phyloP scores from a whole-genome alignment of 2,113 vertebrate genomes.

The Salvelinus alpinus region DNA sequence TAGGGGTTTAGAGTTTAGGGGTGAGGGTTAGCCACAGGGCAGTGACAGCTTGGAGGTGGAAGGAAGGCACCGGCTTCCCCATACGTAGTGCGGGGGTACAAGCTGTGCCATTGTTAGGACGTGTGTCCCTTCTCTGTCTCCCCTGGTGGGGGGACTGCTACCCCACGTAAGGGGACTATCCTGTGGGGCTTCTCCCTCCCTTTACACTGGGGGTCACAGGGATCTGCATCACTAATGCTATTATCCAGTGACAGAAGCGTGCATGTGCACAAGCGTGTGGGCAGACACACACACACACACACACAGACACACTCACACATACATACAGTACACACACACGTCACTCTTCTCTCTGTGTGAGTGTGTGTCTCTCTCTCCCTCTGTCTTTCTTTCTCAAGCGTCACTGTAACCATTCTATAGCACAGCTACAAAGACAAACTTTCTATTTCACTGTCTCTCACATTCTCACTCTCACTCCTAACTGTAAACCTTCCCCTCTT shows the following conservation, averaged over 20 bases:
- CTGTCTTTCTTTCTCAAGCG: too few relatives aligned
- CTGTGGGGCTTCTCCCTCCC: background rate
- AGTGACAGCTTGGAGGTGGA: background rate
- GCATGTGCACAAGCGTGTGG: background rate
- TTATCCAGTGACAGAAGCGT: background rate
- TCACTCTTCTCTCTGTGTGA: background rate
- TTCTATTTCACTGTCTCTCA: background rate
- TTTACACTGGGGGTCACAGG: background rate
- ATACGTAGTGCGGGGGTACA: background rate
- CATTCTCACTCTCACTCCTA: background rate
- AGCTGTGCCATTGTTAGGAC: slow-evolving; percentile 2
- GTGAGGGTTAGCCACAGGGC: background rate
- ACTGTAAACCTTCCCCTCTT: background rate
- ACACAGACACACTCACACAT: background rate
- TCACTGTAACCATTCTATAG: too few relatives aligned
- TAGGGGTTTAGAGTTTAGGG: background rate
- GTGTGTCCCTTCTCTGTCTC: background rate
- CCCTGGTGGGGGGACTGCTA: slow-evolving; percentile 2
- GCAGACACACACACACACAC: slow-evolving; percentile 4
- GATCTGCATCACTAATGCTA: slow-evolving; percentile 2
- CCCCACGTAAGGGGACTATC: background rate
- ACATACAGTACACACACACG: too few relatives aligned
- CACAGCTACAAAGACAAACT: too few relatives aligned
- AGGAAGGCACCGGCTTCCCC: background rate
- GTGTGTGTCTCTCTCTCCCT: too few relatives aligned